phyloP scores from a whole-genome alignment of 2,888 invertebrate genomes.

The Lathronympha strigana region DNA sequence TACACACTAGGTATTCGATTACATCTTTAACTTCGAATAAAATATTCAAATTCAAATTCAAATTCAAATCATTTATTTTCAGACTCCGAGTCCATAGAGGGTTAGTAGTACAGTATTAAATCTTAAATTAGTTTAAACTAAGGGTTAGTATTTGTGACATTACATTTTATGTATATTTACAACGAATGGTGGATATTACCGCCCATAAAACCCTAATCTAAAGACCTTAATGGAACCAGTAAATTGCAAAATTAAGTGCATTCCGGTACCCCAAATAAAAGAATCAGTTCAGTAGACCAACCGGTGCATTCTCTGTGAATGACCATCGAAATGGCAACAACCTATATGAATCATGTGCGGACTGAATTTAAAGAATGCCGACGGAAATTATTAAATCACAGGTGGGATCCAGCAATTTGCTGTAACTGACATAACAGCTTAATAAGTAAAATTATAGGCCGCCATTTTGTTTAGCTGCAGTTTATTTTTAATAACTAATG shows the following conservation, averaged over 20 bases:
- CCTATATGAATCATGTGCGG: constrained; percentile 52
- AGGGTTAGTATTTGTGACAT: no score
- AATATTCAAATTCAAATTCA: no score
- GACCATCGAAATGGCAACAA: constrained; percentile 45
- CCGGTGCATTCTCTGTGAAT: constrained; percentile 62
- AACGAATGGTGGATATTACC: no score
- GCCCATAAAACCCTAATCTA: constrained; percentile 32
- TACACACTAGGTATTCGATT: background rate
- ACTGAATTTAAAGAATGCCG: constrained; percentile 35
- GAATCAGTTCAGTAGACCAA: constrained; percentile 42
- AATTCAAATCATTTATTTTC: no score
- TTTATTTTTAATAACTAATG: constrained; percentile 11
- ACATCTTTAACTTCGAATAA: constrained; percentile 8
- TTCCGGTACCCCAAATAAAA: constrained; percentile 29
- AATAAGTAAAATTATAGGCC: constrained; percentile 34
- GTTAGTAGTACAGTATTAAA: no score
- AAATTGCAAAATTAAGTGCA: constrained; percentile 40
- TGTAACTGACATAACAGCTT: constrained; percentile 37
- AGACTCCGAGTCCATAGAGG: no score
- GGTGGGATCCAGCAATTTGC: constrained; percentile 29
- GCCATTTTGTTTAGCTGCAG: constrained; percentile 24
- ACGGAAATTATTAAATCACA: constrained; percentile 34
- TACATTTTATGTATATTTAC: no score
- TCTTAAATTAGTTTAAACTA: no score
- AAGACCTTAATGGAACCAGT: constrained; percentile 32